Evolutionary conservation across 2,888 invertebrate species (phyloP), one percentile per base, ranked within the genome.

Genomic region (Flexamia atlantica): DNA sequence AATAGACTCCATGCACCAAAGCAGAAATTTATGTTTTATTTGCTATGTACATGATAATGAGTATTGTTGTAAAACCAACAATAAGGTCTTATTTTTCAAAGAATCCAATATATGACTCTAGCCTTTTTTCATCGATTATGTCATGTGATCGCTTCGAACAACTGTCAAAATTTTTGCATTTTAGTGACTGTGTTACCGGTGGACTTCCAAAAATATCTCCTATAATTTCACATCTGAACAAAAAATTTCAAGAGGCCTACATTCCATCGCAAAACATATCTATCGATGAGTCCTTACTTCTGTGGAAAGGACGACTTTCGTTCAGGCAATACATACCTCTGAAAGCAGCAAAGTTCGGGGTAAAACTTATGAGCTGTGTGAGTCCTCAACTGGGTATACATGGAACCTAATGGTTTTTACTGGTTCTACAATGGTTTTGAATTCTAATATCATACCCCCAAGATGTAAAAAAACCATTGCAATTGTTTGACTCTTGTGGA

Each of bases 241-340:
- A 30, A 3, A 70, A 70, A 70, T 70, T 70, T 23, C 32, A 70
- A 70, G 17, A 14, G 17, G 32, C 70, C 17, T 70, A 70, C 32
- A 23, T 17, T n/a, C 64, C 4, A 23, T 20, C 23, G 14, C 64
- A 64, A 64, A 64, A 64, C 25, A 28, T 64, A 14, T 64, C 32
- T 14, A 14, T 36, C n/a, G 70, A 70, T 36, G 64, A 64, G 14
- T n/a, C n/a, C 17, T 32, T 70, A 12, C 17, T 36, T 3, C 5
- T 70, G 9, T 70, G 36, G 70, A 70, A 70, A 23, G 70, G 70
- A 32, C 14, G 70, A 23, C 36, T 70, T 32, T n/a, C 14, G 28
- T 36, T 70, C 17, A 70, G 70, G n/a, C 70, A 70, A 32, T 70
- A 70, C n/a, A 70, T 70, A 32, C 30, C 30, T 30, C 40, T 70